Evolutionary conservation across 2,888 invertebrate species (phyloP).

Genomic region (Peribatodes rhomboidaria): DNA sequence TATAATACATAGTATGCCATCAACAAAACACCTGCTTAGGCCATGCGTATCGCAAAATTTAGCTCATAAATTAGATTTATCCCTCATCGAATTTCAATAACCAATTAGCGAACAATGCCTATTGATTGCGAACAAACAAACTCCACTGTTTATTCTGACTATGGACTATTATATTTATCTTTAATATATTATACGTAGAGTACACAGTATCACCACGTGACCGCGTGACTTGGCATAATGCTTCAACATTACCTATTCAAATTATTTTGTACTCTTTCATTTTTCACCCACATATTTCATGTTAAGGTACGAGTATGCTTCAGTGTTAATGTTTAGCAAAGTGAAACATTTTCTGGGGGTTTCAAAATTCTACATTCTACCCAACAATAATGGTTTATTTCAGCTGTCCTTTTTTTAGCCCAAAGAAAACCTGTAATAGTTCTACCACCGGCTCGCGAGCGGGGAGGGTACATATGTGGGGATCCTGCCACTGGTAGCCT

Average conservation of each 20-base stretch:
- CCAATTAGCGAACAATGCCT: slow-evolving; percentile 2
- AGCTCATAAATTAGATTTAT: not conserved
- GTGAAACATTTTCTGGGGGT: not conserved
- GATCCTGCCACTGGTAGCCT: too few species aligned
- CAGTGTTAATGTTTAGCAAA: not conserved
- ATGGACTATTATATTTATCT: too few species aligned
- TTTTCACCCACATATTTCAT: slow-evolving; percentile 1
- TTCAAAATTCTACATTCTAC: not conserved
- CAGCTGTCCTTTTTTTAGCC: not conserved
- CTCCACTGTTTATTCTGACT: slow-evolving; percentile 1
- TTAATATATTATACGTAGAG: too few species aligned
- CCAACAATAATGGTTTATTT: not conserved
- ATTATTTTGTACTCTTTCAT: slow-evolving; percentile 9
- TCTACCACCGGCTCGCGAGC: too few species aligned
- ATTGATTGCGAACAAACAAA: slow-evolving; percentile 8
- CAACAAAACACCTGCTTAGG: too few species aligned
- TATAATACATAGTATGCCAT: too few species aligned
- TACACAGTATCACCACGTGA: not conserved
- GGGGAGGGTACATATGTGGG: too few species aligned
- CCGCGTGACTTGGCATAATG: slow-evolving; percentile 19
- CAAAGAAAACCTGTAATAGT: too few species aligned
- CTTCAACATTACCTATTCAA: slow-evolving; percentile 19
- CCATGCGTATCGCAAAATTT: not conserved
- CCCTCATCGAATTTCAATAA: slow-evolving; percentile 7
- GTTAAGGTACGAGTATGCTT: not conserved